phyloP scores from a whole-genome alignment of 2,888 invertebrate species.

The Ectropis crepuscularia region DNA sequence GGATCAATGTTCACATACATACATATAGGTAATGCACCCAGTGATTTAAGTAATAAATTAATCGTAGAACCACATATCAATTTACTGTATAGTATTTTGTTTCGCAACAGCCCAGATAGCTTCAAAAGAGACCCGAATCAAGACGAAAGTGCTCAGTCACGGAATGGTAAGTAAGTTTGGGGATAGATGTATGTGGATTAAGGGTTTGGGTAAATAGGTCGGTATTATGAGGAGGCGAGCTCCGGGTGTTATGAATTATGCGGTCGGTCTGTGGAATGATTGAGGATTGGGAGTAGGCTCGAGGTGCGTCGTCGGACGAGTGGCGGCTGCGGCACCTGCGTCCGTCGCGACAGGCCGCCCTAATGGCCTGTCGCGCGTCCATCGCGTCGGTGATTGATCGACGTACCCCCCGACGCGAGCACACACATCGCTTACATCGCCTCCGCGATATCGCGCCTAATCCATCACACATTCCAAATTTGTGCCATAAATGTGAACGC shows the following conservation, averaged over 20 bases:
- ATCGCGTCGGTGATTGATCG: slow-evolving; percentile 80
- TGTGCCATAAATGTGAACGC: slow-evolving; percentile 48
- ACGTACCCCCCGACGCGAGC: slow-evolving; percentile 72
- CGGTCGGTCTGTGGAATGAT: slow-evolving; percentile 57
- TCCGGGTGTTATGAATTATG: slow-evolving; percentile 53
- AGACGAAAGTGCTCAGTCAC: slow-evolving; percentile 25
- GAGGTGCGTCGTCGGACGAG: slow-evolving; percentile 47
- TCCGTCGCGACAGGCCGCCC: slow-evolving; percentile 62
- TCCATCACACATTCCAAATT: slow-evolving; percentile 72
- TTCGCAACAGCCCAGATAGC: slow-evolving; percentile 8
- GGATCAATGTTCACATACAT: too few species aligned
- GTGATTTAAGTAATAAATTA: neutral
- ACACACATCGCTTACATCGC: slow-evolving; percentile 71
- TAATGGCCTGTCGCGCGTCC: slow-evolving; percentile 82
- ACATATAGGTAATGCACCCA: too few species aligned
- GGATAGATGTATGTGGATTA: slow-evolving; percentile 23
- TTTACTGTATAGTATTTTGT: neutral
- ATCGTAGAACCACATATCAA: neutral
- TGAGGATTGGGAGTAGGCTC: slow-evolving; percentile 52
- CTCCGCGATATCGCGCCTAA: slow-evolving; percentile 66
- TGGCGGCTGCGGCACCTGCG: slow-evolving; percentile 65
- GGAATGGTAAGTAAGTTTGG: slow-evolving; percentile 19
- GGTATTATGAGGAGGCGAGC: slow-evolving; percentile 28
- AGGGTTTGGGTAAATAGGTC: slow-evolving; percentile 38
- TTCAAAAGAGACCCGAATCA: slow-evolving; percentile 10